These are phyloP conservation scores for Piaya cayana DNA, from an alignment of 2,113 vertebrate species.

Conservation along the genomic window DNA sequence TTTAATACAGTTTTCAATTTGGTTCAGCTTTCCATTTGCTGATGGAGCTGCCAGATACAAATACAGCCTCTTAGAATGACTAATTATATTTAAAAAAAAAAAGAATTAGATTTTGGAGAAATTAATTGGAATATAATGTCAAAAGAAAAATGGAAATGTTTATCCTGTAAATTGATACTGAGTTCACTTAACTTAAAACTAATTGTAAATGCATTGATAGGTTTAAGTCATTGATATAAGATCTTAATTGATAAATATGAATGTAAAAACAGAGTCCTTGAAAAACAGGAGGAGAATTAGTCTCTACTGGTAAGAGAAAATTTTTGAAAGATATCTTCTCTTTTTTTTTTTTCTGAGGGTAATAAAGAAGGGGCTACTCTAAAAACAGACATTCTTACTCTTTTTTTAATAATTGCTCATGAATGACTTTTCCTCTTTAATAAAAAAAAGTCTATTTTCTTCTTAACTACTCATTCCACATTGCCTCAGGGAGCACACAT, in stretches of 20 bases:
- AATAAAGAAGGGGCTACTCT: not conserved
- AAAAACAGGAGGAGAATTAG: not conserved
- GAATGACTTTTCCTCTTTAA: not conserved
- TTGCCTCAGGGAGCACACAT: not conserved
- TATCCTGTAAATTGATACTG: not conserved
- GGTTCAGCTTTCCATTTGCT: not conserved
- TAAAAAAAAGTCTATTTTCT: not conserved
- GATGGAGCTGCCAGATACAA: not conserved
- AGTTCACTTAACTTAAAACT: not conserved
- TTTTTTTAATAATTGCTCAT: not conserved
- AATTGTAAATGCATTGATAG: not conserved
- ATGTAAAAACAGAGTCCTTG: not conserved
- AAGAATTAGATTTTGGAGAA: not conserved
- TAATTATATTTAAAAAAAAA: not conserved
- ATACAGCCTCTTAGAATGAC: not conserved
- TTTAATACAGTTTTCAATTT: not conserved
- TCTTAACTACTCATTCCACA: not conserved
- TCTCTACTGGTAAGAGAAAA: not conserved
- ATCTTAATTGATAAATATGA: not conserved
- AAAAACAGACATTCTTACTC: not conserved
- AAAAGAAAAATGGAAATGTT: not conserved
- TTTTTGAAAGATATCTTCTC: not conserved
- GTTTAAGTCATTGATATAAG: not conserved
- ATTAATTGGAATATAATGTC: not conserved
- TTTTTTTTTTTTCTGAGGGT: not conserved